phyloP scores from a whole-genome alignment of 2,888 invertebrate species.

The Psococerastis gibbosa region DNA sequence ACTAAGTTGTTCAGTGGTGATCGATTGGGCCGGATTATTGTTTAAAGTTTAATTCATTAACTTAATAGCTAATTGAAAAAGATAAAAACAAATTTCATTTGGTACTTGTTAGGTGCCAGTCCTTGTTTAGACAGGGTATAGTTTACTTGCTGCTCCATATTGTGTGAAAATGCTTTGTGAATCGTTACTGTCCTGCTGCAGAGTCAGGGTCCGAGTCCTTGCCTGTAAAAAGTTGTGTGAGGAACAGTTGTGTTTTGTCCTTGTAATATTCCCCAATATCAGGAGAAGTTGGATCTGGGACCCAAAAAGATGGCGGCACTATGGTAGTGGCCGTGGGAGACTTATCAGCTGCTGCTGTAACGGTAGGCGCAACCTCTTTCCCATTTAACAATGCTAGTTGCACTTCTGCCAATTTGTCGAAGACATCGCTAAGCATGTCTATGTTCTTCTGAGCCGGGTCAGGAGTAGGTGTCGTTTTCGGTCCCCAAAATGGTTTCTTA shows the following conservation, averaged over 20 bases:
- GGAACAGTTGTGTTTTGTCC: constrained; percentile 1
- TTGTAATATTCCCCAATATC: background rate
- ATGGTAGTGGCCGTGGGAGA: background rate
- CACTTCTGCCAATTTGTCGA: constrained; percentile 1
- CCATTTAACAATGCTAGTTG: background rate
- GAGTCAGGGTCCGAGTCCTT: no score
- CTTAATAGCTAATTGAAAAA: no score
- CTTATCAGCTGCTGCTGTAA: background rate
- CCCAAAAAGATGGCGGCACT: background rate
- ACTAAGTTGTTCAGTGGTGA: no score
- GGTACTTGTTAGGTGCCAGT: no score
- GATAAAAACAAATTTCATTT: no score
- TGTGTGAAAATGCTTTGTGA: no score
- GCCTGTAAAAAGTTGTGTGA: background rate
- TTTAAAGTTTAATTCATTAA: no score
- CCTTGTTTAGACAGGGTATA: no score
- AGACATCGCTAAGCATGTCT: constrained; percentile 4
- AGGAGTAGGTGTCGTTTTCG: constrained; percentile 6
- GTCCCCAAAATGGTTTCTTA: constrained; percentile 8
- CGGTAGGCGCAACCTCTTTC: no score
- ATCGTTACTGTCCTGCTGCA: no score
- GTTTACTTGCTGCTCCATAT: no score
- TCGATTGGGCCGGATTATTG: no score
- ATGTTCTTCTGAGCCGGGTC: constrained; percentile 2
- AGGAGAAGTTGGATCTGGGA: background rate